A percentile compares a stretch with the other conserved stretches of the same genome.
Evolutionary conservation across 2,888 invertebrate species (phyloP).

Genomic region (Brachyptera risi): DNA sequence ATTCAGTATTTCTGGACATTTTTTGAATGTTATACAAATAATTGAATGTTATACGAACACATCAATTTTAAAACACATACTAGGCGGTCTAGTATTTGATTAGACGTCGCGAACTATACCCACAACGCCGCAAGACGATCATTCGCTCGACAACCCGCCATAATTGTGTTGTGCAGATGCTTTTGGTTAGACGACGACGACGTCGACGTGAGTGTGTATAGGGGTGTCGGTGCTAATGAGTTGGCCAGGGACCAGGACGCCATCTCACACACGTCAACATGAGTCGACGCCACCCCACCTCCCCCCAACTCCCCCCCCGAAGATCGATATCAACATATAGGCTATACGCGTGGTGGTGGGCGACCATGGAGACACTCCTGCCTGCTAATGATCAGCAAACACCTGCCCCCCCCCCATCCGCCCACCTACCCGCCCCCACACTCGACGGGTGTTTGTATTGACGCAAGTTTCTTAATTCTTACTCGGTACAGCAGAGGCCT

Average conservation of each 20-base stretch:
- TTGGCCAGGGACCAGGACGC: constrained; percentile 12
- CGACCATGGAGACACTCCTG: not conserved
- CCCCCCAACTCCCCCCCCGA: not conserved
- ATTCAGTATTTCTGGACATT: no score
- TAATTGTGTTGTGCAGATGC: no score
- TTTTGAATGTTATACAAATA: no score
- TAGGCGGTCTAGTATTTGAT: no score
- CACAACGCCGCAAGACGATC: no score
- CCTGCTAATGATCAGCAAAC: constrained; percentile 22
- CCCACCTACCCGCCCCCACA: not conserved
- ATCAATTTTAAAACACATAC: no score
- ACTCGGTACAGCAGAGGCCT: constrained; percentile 3
- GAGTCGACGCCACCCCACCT: not conserved
- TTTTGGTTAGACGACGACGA: no score
- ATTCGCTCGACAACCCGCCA: no score
- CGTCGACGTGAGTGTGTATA: not conserved
- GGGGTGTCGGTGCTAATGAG: constrained; percentile 18
- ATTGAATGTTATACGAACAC: no score
- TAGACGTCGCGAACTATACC: no score
- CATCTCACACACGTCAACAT: constrained; percentile 18
- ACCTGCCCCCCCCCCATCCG: not conserved
- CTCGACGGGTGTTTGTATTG: constrained; percentile 11
- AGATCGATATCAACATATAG: constrained; percentile 11
- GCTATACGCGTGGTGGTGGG: not conserved
- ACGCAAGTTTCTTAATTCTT: constrained; percentile 12